Evolutionary conservation across 2,888 invertebrate genomes (phyloP).

Genomic region (Hesperia comma): DNA sequence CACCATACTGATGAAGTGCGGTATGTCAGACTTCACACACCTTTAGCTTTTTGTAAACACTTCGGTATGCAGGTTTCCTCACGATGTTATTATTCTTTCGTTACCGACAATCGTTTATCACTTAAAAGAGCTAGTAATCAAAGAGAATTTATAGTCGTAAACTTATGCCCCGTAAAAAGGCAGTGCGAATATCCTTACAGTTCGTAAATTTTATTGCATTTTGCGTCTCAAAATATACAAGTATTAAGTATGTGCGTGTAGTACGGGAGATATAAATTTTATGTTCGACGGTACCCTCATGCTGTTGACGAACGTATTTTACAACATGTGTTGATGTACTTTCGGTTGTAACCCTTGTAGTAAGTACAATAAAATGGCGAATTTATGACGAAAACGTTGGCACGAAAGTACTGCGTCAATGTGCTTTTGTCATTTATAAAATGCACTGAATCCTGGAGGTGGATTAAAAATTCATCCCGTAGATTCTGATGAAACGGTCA

Average conservation of each 20-base stretch:
- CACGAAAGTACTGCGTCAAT: conserved; percentile 30
- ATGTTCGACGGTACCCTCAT: conserved; percentile 48
- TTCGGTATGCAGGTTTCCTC: too few species aligned
- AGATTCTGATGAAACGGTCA: conserved; percentile 20
- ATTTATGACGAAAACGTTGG: conserved; percentile 21
- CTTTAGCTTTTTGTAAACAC: too few species aligned
- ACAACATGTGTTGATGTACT: conserved; percentile 58
- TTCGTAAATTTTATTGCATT: conserved; percentile 77
- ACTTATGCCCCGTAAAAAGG: conserved; percentile 66
- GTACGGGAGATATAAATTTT: conserved; percentile 55
- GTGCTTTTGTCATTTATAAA: conserved; percentile 34
- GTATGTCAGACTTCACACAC: too few species aligned
- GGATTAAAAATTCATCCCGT: conserved; percentile 30
- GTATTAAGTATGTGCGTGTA: conserved; percentile 45
- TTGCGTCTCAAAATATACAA: conserved; percentile 55
- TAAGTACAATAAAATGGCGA: conserved; percentile 16
- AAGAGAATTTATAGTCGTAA: conserved; percentile 56
- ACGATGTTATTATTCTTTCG: too few species aligned
- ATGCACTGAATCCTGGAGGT: conserved; percentile 31
- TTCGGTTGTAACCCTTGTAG: conserved; percentile 15
- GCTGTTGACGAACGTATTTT: conserved; percentile 61
- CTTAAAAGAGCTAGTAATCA: conserved; percentile 21
- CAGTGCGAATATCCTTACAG: conserved; percentile 70
- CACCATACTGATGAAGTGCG: too few species aligned
- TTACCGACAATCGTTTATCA: conserved; percentile 19